Evolutionary conservation across 2,113 vertebrate species (phyloP), one percentile per base, ranked within the genome.

Genomic region (Gambusia holbrooki): DNA sequence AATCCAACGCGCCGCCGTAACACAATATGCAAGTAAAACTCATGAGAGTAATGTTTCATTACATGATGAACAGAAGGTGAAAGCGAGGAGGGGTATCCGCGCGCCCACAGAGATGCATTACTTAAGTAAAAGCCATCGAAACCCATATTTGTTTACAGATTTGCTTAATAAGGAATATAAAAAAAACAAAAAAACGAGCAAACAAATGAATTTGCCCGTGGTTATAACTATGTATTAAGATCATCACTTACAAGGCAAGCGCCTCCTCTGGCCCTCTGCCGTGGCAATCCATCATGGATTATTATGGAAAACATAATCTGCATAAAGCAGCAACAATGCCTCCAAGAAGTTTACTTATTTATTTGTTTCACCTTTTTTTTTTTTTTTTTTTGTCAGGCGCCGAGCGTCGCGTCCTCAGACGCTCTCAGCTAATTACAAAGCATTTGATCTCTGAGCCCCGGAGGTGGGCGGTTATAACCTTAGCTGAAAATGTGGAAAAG

Each of bases 261-360:
- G 88, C 84, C 86, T 88, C 84, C 85, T 87, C 82, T 54, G 79
- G 84, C 84, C 90, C 84, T 80, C 87, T 73, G 76, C 87, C 66
- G 75, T 74, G 77, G 71, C 81, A 83, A 93, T 93, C 88, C 87
- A 94, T 93, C 90, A 91, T 84, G 71, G 83, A 77, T 91, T 90
- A 92, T 92, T 93, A 92, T 88, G 88, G 82, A 87, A 91, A 90
- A 92, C 78, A 88, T 80, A 91, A 93, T 91, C 91, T 90, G 90
- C 89, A 90, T 87, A 83, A 89, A 88, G 88, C 78, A 81, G 87
- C 85, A 93, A 91, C 90, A 90, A 92, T 86, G 84, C 90, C 90
- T 92, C 69, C 70, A 85, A 91, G 91, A 89, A 87, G 73, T 86
- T 90, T 88, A 83, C 90, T 92, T 87, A 88, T 90, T 89, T 89